Base-by-base conservation (phyloP, 2,888 invertebrate species). In the Plagodis dolabraria region DNA sequence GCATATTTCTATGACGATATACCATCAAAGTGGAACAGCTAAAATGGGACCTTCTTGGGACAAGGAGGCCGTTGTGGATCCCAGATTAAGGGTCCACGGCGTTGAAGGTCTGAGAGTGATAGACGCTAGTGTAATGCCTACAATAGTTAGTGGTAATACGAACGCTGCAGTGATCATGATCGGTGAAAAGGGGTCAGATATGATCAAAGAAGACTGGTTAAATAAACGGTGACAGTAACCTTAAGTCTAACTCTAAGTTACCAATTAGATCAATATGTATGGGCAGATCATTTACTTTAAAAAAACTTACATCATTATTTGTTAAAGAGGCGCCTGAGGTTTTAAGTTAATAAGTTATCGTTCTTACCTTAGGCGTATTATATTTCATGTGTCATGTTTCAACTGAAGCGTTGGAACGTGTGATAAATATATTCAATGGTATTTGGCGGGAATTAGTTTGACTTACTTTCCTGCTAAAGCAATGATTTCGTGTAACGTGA, bases 151-250 rank as follows among this genome's bases (percentile, higher is more conserved):
- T 75, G 98, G 98, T 7, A 98, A 98, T 77, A 98, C 98, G 0
- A 97, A 98, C 82, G 98, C 98, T 0, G 97, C 98, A 0, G 95
- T 96, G n/a, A 97, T 98, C 51, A 98, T 98, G 98, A 96, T 98
- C 36, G 98, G 95, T 0, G 98, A 98, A 78, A 98, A 97, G 80
- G 97, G 97, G 6, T 94, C 97, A 0, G 98, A 97, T 89, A 90
- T 97, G 75, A 95, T 97, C 58, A 97, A 97, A 84, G 95, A 96
- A 83, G 97, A 97, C 84, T 97, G 97, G 97, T 79, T 95, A 69
- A 74, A 87, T 70, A 81, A 78, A 68, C 83, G 87, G 74, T 88
- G 85, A 89, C 78, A 73, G 40, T 47, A 38, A 65, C 46, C 61
- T 58, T 54, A 56, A 33, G 35, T 12, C 6, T 52, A 44, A 56